These are phyloP conservation scores for Pan troglodytes DNA, from an alignment of 2,113 vertebrate species.

Conservation along the genomic window DNA sequence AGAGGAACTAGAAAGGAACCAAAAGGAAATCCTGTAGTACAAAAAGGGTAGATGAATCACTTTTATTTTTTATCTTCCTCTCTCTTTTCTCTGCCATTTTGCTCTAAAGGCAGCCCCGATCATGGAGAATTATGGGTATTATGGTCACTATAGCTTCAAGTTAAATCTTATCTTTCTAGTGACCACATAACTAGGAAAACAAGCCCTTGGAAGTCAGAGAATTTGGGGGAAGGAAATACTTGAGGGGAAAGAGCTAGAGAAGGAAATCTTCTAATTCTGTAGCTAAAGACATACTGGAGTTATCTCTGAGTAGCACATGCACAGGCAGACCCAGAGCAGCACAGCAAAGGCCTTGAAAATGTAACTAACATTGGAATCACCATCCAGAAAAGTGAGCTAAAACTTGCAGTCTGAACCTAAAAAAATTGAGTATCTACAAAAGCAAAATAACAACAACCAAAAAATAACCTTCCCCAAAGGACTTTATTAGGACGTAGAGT, in stretches of 20 bases:
- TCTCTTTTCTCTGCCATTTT: not conserved
- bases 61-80: not conserved
- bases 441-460: not conserved
- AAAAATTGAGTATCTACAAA: not conserved
- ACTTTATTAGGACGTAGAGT: not conserved
- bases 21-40: not conserved
- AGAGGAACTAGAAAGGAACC: not conserved
- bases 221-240: not conserved
- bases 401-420: not conserved
- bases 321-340: not conserved
- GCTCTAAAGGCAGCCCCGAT: too few species aligned
- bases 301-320: not conserved
- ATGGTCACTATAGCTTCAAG: not conserved
- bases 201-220: not conserved
- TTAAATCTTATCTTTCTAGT: not conserved
- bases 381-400: not conserved
- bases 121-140: not conserved
- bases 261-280: not conserved
- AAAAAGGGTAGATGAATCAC: not conserved
- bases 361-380: not conserved
- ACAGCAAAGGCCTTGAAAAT: not conserved
- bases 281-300: not conserved
- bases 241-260: not conserved
- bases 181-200: not conserved
- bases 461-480: not conserved